Evolutionary conservation across 2,888 invertebrate species (phyloP), one percentile per base, ranked within the genome.

Genomic region (Hofmannophila pseudospretella): DNA sequence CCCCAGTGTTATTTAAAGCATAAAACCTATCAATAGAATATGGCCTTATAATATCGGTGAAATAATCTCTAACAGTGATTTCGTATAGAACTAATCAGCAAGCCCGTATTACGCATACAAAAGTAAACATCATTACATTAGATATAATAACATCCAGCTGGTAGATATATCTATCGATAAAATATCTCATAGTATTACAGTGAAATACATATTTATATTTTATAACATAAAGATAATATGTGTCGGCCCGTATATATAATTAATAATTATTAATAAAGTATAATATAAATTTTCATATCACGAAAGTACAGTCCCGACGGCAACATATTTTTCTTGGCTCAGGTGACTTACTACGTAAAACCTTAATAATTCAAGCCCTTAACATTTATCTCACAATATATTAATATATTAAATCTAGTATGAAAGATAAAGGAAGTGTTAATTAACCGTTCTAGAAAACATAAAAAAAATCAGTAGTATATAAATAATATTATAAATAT

Each of bases 41-140:
- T 16, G 14, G 16, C 16, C 19, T 20, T 32, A 20, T 20, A 4
- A 20, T 13, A 20, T 10, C 31, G 8, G 3, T 22, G 11, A 31
- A 26, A 31, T 39, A 31, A 38, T 34, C 38, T 20, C 7, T 7
- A 10, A 32, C 31, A 39, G 34, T 39, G 35, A 35, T 35, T 35
- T 35, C 19, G 34, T 35, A 31, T 35, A 27, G n/a, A 31, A 32
- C 22, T 33, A n/a, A 32, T 30, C 16, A 20, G 11, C 28, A 8
- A 19, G 27, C 4, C 39, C 34, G 22, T 32, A 25, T 27, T 32
- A 32, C 22, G 22, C 25, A 13, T 16, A 30, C 8, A 12, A 28
- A 39, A 35, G 29, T 33, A 34, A 34, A 38, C 25, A 38, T 20
- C 22, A 9, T 14, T 14, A 32, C 35, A 39, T 39, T 35, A 35